Evolutionary conservation across 2,113 vertebrate species (phyloP).

Genomic region (Dipodomys stephensi): DNA sequence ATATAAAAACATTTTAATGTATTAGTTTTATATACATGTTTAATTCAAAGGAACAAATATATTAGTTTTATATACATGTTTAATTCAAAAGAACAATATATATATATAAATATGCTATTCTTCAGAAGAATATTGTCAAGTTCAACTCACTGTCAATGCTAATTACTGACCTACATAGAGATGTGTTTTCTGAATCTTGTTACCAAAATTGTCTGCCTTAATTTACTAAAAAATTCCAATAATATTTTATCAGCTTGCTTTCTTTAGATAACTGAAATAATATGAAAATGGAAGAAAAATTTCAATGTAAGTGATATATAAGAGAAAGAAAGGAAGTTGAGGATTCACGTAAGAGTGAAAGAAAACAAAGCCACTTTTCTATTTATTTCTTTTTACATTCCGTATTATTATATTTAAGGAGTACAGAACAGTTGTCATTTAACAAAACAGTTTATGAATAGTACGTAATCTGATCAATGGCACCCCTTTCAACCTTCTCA

Average conservation of each 20-base stretch:
- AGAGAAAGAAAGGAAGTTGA: background rate
- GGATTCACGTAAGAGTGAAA: background rate
- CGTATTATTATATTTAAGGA: background rate
- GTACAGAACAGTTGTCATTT: no score
- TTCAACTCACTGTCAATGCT: background rate
- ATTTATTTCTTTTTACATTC: no score
- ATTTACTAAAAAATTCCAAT: background rate
- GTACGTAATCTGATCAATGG: no score
- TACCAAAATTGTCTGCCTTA: constrained; percentile 9
- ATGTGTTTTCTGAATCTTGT: background rate
- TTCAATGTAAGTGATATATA: background rate
- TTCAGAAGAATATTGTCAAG: background rate
- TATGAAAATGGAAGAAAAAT: background rate
- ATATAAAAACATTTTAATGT: background rate
- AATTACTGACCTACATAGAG: background rate
- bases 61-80: background rate
- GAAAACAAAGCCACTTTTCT: background rate
- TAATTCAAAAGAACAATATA: background rate
- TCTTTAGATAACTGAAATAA: background rate
- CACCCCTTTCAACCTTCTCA: no score
- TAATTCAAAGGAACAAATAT: background rate
- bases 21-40: background rate
- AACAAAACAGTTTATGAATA: no score
- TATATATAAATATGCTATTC: background rate
- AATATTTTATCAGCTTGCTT: background rate